These are phyloP conservation scores for Vidua macroura DNA, from an alignment of 2,113 vertebrate genomes.

Conservation along the genomic window DNA sequence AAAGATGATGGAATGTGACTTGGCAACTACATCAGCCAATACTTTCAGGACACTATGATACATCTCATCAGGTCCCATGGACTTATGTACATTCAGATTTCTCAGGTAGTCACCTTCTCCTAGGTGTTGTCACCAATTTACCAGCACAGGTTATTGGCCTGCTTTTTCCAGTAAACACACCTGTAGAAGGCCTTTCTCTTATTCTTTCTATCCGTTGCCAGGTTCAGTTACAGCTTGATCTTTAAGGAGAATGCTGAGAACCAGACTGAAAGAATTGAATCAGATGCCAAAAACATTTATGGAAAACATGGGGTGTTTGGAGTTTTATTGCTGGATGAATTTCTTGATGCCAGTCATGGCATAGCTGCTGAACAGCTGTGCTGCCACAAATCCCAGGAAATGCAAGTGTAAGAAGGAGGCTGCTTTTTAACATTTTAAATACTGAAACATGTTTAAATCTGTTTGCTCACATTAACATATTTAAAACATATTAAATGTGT, in stretches of 20 bases:
- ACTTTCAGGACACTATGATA: background rate
- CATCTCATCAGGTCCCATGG: background rate
- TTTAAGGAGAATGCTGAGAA: background rate
- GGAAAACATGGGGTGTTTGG: background rate
- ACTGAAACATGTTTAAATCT: background rate
- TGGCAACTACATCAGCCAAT: background rate
- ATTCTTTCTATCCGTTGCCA: background rate
- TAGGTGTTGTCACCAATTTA: background rate
- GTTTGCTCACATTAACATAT: background rate
- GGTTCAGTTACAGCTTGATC: background rate
- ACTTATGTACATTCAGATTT: background rate
- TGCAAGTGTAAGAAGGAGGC: background rate
- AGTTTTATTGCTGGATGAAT: background rate
- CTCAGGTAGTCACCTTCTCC: background rate
- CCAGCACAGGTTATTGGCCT: background rate
- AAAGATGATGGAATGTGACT: background rate
- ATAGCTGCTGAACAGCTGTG: background rate
- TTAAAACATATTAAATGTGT: background rate
- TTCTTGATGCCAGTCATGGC: background rate
- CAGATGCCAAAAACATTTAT: background rate
- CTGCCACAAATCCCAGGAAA: background rate
- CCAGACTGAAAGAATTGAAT: background rate
- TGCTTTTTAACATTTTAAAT: background rate
- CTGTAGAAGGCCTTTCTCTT: background rate
- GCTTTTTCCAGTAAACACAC: background rate